A percentile compares a stretch with the other conserved stretches of the same genome.
phyloP scores from a whole-genome alignment of 2,797 vertebrate genomes.

The Anabas testudineus region DNA sequence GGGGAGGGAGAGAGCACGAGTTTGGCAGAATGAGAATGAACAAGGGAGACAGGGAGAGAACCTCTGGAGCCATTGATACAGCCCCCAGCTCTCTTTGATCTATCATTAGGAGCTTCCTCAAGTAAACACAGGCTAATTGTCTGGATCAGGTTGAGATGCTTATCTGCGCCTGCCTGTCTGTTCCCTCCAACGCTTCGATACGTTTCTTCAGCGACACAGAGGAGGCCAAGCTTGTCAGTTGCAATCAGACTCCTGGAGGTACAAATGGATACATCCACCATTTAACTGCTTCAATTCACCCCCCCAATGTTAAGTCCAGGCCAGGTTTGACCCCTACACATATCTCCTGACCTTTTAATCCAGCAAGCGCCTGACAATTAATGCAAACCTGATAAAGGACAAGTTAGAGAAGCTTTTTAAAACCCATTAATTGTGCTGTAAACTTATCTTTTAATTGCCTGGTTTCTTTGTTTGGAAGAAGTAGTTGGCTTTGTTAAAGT shows the following conservation, averaged over 20 bases:
- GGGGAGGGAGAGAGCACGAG: conserved; percentile 28
- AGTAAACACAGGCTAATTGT: conserved; percentile 94
- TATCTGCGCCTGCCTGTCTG: conserved; percentile 80
- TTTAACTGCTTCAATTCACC: conserved; percentile 39
- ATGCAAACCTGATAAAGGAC: conserved; percentile 71
- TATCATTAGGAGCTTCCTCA: conserved; percentile 81
- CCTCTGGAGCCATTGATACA: conserved; percentile 77
- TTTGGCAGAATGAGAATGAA: conserved; percentile 49
- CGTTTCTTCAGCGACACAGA: conserved; percentile 82
- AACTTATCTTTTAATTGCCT: conserved; percentile 82
- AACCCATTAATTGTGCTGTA: conserved; percentile 58
- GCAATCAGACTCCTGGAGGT: conserved; percentile 74
- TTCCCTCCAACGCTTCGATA: conserved; percentile 81
- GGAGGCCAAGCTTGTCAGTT: conserved; percentile 79
- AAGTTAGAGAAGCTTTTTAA: conserved; percentile 53
- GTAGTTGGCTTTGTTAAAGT: conserved; percentile 41
- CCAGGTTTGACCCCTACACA: conserved; percentile 49
- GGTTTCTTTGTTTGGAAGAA: conserved; percentile 45
- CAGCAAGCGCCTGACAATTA: conserved; percentile 70
- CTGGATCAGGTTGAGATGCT: conserved; percentile 88
- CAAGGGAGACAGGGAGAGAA: conserved; percentile 58
- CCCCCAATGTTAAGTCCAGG: conserved; percentile 27
- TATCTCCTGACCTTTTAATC: conserved; percentile 80
- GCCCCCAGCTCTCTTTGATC: conserved; percentile 84
- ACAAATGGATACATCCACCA: conserved; percentile 23